Percentiles rank a stretch among this genome's conserved stretches.
Evolutionary conservation across 2,797 vertebrate genomes (phyloP).

Genomic region (Platalea minor): DNA sequence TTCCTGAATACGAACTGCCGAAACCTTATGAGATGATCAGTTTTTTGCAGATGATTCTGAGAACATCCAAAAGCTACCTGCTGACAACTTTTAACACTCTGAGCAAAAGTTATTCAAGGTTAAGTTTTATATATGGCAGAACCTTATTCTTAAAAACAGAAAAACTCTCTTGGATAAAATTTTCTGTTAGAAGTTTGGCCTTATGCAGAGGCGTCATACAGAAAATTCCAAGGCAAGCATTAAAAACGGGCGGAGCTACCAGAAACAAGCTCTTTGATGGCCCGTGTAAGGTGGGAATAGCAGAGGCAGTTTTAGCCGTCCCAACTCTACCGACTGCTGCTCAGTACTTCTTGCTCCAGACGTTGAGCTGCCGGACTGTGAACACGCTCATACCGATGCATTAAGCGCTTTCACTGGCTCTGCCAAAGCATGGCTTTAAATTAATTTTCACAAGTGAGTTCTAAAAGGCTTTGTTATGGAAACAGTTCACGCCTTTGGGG

Average conservation of each 20-base stretch:
- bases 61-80: background rate
- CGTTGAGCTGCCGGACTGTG: background rate
- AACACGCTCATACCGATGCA: background rate
- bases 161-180: background rate
- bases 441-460: background rate
- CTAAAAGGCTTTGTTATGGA: background rate
- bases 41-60: background rate
- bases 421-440: background rate
- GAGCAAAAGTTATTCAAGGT: background rate
- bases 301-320: background rate
- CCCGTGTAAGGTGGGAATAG: background rate
- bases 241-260: background rate
- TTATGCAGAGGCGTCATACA: background rate
- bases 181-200: background rate
- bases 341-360: background rate
- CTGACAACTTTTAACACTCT: background rate
- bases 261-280: background rate
- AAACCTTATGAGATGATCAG: background rate
- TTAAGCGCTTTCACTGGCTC: background rate
- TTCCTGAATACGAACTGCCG: background rate
- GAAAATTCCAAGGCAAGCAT: background rate
- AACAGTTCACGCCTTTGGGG: constrained; percentile 22
- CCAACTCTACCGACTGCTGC: background rate
- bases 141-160: background rate
- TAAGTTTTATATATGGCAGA: background rate